phyloP scores from a whole-genome alignment of 2,888 invertebrate species.

The Taenaris catops region DNA sequence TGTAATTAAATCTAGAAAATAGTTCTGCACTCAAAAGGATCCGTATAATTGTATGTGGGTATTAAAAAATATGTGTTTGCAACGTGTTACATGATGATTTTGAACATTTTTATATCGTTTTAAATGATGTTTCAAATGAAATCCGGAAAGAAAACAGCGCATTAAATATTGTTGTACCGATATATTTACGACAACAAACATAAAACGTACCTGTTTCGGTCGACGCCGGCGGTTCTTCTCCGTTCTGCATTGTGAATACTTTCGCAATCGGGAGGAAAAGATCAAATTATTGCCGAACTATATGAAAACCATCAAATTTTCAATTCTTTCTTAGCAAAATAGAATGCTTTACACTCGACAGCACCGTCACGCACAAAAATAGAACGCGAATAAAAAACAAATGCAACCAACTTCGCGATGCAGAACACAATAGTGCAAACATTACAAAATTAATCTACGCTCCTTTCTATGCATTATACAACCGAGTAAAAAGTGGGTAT shows the following conservation, averaged over 20 bases:
- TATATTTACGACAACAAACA: conserved; percentile 54
- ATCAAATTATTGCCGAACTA: conserved; percentile 47
- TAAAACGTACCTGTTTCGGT: conserved; percentile 60
- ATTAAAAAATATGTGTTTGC: conserved; percentile 40
- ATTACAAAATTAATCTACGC: conserved; percentile 19
- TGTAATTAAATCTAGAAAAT: conserved; percentile 29
- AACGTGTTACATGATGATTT: conserved; percentile 23
- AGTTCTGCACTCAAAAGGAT: conserved; percentile 23
- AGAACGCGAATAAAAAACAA: conserved; percentile 77
- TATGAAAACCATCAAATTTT: conserved; percentile 50
- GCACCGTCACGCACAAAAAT: conserved; percentile 79
- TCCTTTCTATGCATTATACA: conserved; percentile 4
- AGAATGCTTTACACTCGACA: conserved; percentile 56
- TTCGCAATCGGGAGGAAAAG: conserved; percentile 56
- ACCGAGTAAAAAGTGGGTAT: neutral
- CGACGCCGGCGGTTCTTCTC: conserved; percentile 59
- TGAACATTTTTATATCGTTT: conserved; percentile 14
- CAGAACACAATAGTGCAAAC: conserved; percentile 33
- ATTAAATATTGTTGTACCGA: conserved; percentile 43
- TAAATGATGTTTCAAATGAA: conserved; percentile 32
- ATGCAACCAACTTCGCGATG: conserved; percentile 54
- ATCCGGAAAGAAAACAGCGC: conserved; percentile 49
- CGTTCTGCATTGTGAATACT: conserved; percentile 70
- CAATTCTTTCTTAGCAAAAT: conserved; percentile 46
- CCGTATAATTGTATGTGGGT: conserved; percentile 52